Conservation (phyloP, 2,113 vertebrate species). For the Ia io region DNA sequence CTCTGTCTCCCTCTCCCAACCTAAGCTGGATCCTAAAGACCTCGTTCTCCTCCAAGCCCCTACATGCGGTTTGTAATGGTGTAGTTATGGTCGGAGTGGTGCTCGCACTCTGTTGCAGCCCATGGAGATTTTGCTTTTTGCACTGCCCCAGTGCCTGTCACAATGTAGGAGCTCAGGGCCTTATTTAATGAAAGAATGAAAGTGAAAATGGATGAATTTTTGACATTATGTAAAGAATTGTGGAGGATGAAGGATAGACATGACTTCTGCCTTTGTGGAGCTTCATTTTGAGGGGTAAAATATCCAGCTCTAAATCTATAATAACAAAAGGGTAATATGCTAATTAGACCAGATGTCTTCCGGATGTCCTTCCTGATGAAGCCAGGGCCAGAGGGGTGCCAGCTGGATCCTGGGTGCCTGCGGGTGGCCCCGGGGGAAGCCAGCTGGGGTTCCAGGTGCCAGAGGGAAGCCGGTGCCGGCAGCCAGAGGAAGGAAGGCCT, state of each 20-base stretch:
- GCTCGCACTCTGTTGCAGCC: background rate
- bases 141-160: background rate
- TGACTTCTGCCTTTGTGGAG: background rate
- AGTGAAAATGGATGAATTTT: background rate
- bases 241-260: background rate
- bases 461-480: too few relatives aligned
- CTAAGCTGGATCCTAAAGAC: background rate
- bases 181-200: background rate
- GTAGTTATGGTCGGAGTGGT: rapidly evolving
- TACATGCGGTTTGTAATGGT: background rate
- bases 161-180: background rate
- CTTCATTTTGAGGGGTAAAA: background rate
- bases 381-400: too few relatives aligned
- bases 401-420: too few relatives aligned
- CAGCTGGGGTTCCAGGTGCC: too few relatives aligned
- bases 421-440: too few relatives aligned
- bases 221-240: background rate
- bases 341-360: too few relatives aligned
- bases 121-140: background rate
- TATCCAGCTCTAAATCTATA: background rate
- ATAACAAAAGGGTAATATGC: too few relatives aligned
- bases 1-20: background rate
- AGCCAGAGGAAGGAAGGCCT: too few relatives aligned
- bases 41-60: background rate
- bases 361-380: too few relatives aligned